Evolutionary conservation across 2,797 vertebrate genomes (phyloP).

Genomic region (Falco novaeseelandiae): DNA sequence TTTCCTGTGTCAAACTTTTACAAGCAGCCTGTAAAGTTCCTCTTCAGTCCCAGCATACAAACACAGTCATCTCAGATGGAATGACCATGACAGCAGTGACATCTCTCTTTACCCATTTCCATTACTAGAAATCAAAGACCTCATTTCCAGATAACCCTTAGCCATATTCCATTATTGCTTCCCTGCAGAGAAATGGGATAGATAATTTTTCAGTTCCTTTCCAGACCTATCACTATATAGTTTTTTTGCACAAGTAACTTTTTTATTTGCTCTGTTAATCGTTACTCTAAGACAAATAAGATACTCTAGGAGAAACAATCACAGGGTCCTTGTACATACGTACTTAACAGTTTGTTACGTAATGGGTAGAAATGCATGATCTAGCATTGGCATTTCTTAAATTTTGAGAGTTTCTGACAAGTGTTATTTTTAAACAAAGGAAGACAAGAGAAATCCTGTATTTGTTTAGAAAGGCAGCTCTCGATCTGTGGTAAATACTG

Average conservation of each 20-base stretch:
- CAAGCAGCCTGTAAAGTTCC: not conserved
- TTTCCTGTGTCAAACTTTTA: not conserved
- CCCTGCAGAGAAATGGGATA: not conserved
- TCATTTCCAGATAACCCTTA: not conserved
- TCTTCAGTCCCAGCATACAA: not conserved
- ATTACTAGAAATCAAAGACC: not conserved
- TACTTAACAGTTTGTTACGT: not conserved
- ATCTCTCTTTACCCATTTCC: not conserved
- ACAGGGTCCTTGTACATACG: not conserved
- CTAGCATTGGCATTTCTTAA: not conserved
- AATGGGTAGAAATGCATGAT: not conserved
- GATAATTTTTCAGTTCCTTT: not conserved
- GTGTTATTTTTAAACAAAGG: not conserved
- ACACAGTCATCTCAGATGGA: not conserved
- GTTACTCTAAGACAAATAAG: not conserved
- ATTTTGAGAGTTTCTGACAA: not conserved
- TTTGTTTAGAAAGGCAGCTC: not conserved
- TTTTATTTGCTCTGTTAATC: not conserved
- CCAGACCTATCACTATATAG: fast-evolving
- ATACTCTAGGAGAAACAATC: not conserved
- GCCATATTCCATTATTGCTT: not conserved
- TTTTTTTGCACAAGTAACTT: not conserved
- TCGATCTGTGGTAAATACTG: not conserved
- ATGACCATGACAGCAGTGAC: not conserved
- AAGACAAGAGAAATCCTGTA: not conserved